These are phyloP conservation scores for Daubentonia madagascariensis DNA, from an alignment of 2,113 vertebrate species.

Conservation along the genomic window DNA sequence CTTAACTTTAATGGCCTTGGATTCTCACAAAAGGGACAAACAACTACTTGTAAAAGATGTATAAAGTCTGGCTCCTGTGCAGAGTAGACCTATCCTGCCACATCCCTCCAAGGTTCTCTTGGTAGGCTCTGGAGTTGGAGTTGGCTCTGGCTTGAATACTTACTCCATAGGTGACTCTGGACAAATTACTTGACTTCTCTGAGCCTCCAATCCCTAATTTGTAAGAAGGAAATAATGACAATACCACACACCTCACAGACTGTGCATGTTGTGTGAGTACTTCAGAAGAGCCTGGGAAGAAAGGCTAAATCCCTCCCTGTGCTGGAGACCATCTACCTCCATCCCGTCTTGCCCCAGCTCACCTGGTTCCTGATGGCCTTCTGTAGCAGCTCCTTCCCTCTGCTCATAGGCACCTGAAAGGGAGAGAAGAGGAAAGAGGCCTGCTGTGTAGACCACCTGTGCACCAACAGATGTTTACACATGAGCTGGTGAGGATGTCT, in stretches of 20 bases:
- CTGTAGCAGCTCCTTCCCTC: conserved; percentile 90
- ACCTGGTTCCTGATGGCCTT: conserved; percentile 92
- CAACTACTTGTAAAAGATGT: neutral
- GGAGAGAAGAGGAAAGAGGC: neutral
- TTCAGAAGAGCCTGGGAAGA: neutral
- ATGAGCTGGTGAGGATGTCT: neutral
- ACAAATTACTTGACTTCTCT: neutral
- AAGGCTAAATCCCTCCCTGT: neutral
- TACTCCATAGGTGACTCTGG: neutral
- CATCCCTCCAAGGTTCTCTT: neutral
- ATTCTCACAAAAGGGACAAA: neutral
- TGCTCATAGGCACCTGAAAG: conserved; percentile 85
- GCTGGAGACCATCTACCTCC: neutral
- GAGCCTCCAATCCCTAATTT: neutral
- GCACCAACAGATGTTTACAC: neutral
- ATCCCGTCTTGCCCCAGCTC: conserved; percentile 57
- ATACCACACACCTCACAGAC: accelerated
- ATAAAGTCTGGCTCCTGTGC: neutral
- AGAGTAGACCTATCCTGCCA: neutral
- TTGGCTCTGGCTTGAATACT: neutral
- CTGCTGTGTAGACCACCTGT: neutral
- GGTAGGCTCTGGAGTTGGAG: neutral
- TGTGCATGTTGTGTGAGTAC: neutral
- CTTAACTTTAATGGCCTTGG: neutral
- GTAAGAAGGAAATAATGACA: neutral